These are phyloP conservation scores for Mormyrus hasselquistii DNA, from an alignment of 2,797 vertebrate genomes.

Conservation along the genomic window DNA sequence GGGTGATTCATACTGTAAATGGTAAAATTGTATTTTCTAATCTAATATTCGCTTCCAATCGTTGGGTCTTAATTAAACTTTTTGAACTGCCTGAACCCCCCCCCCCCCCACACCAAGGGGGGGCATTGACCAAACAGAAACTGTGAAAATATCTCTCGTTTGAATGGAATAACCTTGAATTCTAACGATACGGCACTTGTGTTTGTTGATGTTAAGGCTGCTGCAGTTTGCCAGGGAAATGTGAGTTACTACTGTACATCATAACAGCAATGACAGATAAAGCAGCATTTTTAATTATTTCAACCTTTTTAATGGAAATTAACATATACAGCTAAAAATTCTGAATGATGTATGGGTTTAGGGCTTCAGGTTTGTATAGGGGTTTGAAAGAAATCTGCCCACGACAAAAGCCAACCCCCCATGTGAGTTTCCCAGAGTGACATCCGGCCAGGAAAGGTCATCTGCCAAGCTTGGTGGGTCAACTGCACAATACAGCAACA, in stretches of 20 bases:
- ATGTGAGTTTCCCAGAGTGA: not conserved
- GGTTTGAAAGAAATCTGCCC: not conserved
- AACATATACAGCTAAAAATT: not conserved
- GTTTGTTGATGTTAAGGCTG: not conserved
- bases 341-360: no score
- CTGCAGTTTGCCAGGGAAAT: not conserved
- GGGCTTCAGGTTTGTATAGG: no score
- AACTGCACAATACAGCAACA: not conserved
- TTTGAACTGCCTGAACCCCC: not conserved
- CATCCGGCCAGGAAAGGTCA: not conserved
- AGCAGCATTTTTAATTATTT: not conserved
- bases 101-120: not conserved
- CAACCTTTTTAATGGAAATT: not conserved
- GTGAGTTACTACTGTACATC: not conserved
- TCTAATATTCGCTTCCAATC: not conserved
- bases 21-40: not conserved
- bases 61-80: not conserved
- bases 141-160: not conserved
- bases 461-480: not conserved
- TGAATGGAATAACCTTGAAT: not conserved
- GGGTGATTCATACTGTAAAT: not conserved
- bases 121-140: not conserved
- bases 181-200: not conserved
- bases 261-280: not conserved
- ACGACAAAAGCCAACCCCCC: not conserved